Percentiles rank a stretch among this genome's conserved stretches.
These are phyloP conservation scores for Gambelia wislizenii DNA, from an alignment of 2,797 vertebrate genomes.

Conservation along the genomic window DNA sequence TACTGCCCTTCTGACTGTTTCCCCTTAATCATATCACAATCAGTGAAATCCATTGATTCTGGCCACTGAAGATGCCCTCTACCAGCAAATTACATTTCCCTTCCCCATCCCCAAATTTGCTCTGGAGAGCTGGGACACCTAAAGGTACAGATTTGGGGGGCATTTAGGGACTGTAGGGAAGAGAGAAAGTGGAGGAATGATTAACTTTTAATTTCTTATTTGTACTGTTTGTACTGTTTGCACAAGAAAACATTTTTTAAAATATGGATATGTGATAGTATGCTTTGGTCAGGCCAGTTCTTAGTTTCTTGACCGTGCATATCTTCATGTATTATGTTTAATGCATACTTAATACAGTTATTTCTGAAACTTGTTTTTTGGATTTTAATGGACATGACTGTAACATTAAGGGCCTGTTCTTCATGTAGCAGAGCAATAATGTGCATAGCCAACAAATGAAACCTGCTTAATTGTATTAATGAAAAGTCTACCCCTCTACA, in stretches of 20 bases:
- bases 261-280: constrained; percentile 50
- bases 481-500: constrained; percentile 79
- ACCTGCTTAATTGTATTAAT: constrained; percentile 80
- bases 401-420: constrained; percentile 72
- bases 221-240: constrained; percentile 46
- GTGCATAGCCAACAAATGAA: constrained; percentile 80
- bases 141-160: background rate
- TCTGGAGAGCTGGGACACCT: background rate
- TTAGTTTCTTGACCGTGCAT: constrained; percentile 71
- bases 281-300: constrained; percentile 68
- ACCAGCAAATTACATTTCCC: background rate
- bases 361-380: constrained; percentile 65
- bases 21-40: background rate
- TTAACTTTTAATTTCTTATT: constrained; percentile 45
- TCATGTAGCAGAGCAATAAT: constrained; percentile 82
- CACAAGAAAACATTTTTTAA: constrained; percentile 43
- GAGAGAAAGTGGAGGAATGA: background rate
- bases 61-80: background rate
- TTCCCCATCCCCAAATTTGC: background rate
- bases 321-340: constrained; percentile 59
- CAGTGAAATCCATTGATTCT: background rate
- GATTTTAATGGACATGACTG: constrained; percentile 66
- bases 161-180: background rate
- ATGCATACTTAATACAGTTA: constrained; percentile 57
- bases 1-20: background rate